A percentile compares a stretch with the other conserved stretches of the same genome.
Conservation (phyloP, 1,140 invertebrate species). For the Drosophila simulans region DNA sequence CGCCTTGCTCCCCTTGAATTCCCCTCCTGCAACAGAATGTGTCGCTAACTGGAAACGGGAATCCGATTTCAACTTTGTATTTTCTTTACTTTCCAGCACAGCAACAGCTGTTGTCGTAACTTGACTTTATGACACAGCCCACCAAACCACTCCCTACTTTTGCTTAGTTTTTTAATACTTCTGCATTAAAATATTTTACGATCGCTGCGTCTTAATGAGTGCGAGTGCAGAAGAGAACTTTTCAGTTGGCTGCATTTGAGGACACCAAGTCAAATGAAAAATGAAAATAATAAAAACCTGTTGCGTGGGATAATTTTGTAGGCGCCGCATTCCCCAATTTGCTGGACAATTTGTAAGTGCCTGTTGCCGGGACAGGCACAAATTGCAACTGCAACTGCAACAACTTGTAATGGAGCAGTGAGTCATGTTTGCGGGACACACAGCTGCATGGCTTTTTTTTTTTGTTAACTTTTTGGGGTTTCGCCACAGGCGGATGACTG, state of each 20-base stretch:
- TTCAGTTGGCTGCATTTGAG: constrained; percentile 19
- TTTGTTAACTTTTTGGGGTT: constrained; percentile 18
- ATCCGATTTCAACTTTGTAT: constrained; percentile 51
- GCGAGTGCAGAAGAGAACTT: constrained; percentile 41
- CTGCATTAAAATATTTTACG: constrained; percentile 63
- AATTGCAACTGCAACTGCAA: constrained; percentile 16
- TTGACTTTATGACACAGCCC: constrained; percentile 50
- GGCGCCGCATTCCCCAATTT: constrained; percentile 42
- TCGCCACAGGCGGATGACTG: constrained; percentile 3
- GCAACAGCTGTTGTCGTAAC: constrained; percentile 37
- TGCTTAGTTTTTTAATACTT: constrained; percentile 69
- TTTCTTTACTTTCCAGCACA: constrained; percentile 15
- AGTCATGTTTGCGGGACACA: constrained; percentile 35
- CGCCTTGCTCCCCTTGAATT: neutral
- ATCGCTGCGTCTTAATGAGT: constrained; percentile 30
- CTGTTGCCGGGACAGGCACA: constrained; percentile 35
- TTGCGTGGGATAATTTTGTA: constrained; percentile 71
- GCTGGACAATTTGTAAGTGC: constrained; percentile 51
- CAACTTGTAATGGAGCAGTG: constrained; percentile 23
- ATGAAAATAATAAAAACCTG: constrained; percentile 52
- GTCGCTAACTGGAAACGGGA: constrained; percentile 38
- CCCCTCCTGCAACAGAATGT: constrained; percentile 35
- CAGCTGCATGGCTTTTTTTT: constrained; percentile 13
- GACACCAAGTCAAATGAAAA: constrained; percentile 2
- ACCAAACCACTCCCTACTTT: constrained; percentile 9